Base-by-base conservation (phyloP, 1,140 invertebrate genomes). In the Venturia canescens region DNA sequence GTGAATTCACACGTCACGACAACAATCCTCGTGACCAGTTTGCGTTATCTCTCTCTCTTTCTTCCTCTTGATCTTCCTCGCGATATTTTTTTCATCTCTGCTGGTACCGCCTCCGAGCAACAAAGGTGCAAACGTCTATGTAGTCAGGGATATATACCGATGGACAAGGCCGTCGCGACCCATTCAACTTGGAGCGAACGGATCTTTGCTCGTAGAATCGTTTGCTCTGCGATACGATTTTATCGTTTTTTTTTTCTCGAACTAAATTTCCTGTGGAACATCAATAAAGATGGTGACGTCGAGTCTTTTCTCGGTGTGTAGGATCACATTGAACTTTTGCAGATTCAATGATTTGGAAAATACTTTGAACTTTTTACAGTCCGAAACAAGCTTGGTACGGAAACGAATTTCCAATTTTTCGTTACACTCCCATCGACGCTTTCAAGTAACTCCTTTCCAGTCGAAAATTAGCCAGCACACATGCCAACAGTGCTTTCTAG, bases 21-120 rank as follows among this genome's bases (percentile, higher is more conserved):
- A 74, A 23, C 71, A 53, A 74, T 48, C 26, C 23, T 18, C 26
- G 71, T 74, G 50, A 74, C 71, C 71, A 48, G 23, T 74, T 74
- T 44, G 3, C n/a, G 69, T 63, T 71, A 71, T 23, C 16, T 2
- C 23, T 18, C 44, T 71, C 71, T 48, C 29, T 31, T 29, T 69
- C 60, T 34, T 34, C 34, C 9, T 34, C 34, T 34, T 34, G 34
- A 34, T 34, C 34, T 34, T 34, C 9, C 9, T 9, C 9, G 38
- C 7, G n/a, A n/a, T n/a, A 4, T 44, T 13, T 44, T 44, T 44
- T 44, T 44, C 13, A 34, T 34, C 3, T 44, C 13, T 44, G 3
- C 13, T 31, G 16, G 29, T 23, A 27, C 26, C 31, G 66, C 66
- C 15, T 69, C 15, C 9, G 31, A 69, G 4, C 66, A 27, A n/a